Percentiles rank a stretch among this genome's conserved stretches.
Conservation (phyloP, 2,797 vertebrate species). For the Microhierax caerulescens region DNA sequence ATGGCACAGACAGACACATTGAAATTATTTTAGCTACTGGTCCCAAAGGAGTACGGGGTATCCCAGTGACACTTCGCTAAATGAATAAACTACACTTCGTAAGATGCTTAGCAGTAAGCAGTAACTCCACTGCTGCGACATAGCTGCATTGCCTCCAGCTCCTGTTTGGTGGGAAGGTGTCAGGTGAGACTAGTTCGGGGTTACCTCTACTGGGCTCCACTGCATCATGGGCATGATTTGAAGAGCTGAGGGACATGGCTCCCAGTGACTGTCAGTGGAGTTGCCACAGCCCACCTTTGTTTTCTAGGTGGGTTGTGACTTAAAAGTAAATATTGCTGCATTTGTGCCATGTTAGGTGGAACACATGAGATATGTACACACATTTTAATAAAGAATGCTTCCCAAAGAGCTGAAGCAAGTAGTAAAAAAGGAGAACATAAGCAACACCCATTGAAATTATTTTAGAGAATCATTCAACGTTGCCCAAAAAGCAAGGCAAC, state of each 20-base stretch:
- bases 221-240: accelerated
- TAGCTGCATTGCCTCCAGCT: not conserved
- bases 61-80: not conserved
- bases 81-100: not conserved
- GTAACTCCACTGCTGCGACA: not conserved
- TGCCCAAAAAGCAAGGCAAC: not conserved
- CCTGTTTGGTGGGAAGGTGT: not conserved
- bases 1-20: not conserved
- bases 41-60: not conserved
- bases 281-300: not conserved
- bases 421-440: not conserved
- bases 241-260: not conserved
- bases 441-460: not conserved
- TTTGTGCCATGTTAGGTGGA: not conserved
- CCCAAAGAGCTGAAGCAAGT: not conserved
- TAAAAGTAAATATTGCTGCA: not conserved
- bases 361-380: accelerated
- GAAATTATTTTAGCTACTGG: not conserved
- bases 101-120: not conserved
- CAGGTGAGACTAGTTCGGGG: not conserved
- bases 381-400: not conserved
- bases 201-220: not conserved
- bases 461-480: not conserved
- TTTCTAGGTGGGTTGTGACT: not conserved
- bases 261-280: not conserved